Conservation (phyloP, 1,140 invertebrate species). For the Brachionus rotundiformis region DNA sequence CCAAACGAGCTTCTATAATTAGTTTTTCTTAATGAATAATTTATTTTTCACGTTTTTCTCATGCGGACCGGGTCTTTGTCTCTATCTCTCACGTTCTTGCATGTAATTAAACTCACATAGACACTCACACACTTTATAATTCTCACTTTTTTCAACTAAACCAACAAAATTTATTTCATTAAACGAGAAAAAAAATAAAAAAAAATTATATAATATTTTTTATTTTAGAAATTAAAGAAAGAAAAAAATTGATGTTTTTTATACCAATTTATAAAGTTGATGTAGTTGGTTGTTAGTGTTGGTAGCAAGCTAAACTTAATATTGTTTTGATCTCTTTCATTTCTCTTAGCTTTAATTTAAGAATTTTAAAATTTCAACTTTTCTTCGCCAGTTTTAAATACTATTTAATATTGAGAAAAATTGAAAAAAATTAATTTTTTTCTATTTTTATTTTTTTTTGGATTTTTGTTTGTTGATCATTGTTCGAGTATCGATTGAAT, state of each 20-base stretch:
- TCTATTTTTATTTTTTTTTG: constrained; percentile 25
- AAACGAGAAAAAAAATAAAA: neutral
- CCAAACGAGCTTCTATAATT: neutral
- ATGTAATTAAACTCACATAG: constrained; percentile 14
- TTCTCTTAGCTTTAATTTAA: neutral
- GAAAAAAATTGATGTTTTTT: constrained; percentile 24
- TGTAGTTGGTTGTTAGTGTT: constrained; percentile 23
- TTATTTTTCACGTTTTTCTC: neutral
- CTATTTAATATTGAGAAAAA: neutral
- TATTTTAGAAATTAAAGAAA: constrained; percentile 25
- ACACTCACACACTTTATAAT: too few relatives aligned
- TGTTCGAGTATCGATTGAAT: constrained; percentile 45
- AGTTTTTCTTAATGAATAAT: neutral
- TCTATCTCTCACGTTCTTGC: neutral
- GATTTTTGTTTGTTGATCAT: constrained; percentile 37
- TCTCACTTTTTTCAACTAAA: neutral
- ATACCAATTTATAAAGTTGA: neutral
- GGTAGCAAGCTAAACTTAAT: neutral
- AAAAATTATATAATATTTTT: constrained; percentile 1
- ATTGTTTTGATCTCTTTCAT: neutral
- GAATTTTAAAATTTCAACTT: neutral
- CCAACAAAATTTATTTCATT: constrained; percentile 10
- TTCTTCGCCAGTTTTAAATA: neutral
- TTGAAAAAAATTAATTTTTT: neutral
- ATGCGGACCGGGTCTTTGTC: neutral